A percentile compares a stretch with the other conserved stretches of the same genome.
Conservation (phyloP, 1,140 invertebrate genomes). For the Drosophila tristis region DNA sequence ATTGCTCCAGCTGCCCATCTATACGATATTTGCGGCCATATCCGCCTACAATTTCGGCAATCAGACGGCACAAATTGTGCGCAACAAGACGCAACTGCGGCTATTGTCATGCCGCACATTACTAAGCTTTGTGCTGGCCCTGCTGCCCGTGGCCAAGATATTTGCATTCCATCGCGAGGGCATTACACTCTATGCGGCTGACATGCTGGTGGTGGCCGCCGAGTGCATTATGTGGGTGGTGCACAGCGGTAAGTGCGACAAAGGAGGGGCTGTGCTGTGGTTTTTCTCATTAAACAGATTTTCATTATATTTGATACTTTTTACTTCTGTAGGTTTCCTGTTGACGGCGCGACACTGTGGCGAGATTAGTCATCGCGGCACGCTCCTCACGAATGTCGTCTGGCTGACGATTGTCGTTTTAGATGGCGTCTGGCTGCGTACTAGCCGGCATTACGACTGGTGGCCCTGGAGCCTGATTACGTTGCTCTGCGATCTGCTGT, state of each 20-base stretch:
- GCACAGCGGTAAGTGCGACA: conserved; percentile 86
- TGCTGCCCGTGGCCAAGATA: conserved; percentile 88
- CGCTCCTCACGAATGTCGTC: conserved; percentile 87
- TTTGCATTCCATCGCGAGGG: conserved; percentile 86
- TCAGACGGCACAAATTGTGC: conserved; percentile 85
- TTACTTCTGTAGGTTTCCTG: conserved; percentile 86
- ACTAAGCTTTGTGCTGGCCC: conserved; percentile 86
- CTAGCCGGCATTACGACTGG: conserved; percentile 83
- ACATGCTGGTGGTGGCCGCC: conserved; percentile 89
- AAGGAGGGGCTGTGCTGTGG: not conserved
- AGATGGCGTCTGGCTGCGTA: conserved; percentile 86
- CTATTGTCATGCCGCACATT: conserved; percentile 87
- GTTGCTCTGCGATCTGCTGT: conserved; percentile 86
- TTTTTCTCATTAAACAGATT: conserved; percentile 10
- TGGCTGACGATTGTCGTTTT: conserved; percentile 88
- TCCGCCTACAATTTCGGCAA: conserved; percentile 92
- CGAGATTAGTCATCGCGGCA: conserved; percentile 89
- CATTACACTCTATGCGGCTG: conserved; percentile 85
- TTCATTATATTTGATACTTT: not conserved
- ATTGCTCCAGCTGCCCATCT: conserved; percentile 89
- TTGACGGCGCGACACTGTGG: conserved; percentile 88
- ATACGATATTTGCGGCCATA: conserved; percentile 88
- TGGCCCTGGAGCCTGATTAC: conserved; percentile 85
- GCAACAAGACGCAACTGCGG: conserved; percentile 86
- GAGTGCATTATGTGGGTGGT: conserved; percentile 91